Conservation (phyloP, 2,888 invertebrate genomes). For the Hirudinaria manillensis region DNA sequence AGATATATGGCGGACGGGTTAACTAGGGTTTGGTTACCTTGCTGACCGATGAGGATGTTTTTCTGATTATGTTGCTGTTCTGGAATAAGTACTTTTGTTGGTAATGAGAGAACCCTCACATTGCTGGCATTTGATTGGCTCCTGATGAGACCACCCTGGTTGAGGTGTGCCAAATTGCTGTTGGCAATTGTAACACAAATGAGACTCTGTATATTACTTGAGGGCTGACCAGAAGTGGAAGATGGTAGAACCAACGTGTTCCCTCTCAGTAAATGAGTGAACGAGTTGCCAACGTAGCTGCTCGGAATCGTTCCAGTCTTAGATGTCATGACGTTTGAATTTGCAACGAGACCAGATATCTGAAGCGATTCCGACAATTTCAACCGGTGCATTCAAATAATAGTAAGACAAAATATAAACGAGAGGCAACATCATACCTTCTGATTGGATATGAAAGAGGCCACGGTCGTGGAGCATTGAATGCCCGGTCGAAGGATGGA, state of each 20-base stretch:
- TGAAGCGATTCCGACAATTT: no score
- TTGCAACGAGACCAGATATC: background rate
- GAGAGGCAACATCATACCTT: background rate
- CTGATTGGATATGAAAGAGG: slow-evolving; percentile 1
- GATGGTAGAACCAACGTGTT: background rate
- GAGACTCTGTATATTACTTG: background rate
- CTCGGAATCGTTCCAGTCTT: background rate
- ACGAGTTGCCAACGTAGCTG: no score
- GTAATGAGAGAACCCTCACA: background rate
- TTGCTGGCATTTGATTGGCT: slow-evolving; percentile 1
- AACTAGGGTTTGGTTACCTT: background rate
- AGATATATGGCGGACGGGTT: background rate
- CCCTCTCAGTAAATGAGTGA: background rate
- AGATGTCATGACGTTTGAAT: background rate
- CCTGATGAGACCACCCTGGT: background rate
- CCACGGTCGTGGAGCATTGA: background rate
- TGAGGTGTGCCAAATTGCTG: background rate
- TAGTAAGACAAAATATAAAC: no score
- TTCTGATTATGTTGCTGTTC: slow-evolving; percentile 3
- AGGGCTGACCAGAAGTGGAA: background rate
- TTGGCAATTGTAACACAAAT: slow-evolving; percentile 4
- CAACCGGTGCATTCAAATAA: no score
- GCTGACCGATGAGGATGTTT: background rate
- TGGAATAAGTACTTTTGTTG: background rate
- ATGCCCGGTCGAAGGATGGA: background rate